phyloP scores from a whole-genome alignment of 2,888 invertebrate species.

The Fragum whitleyi region DNA sequence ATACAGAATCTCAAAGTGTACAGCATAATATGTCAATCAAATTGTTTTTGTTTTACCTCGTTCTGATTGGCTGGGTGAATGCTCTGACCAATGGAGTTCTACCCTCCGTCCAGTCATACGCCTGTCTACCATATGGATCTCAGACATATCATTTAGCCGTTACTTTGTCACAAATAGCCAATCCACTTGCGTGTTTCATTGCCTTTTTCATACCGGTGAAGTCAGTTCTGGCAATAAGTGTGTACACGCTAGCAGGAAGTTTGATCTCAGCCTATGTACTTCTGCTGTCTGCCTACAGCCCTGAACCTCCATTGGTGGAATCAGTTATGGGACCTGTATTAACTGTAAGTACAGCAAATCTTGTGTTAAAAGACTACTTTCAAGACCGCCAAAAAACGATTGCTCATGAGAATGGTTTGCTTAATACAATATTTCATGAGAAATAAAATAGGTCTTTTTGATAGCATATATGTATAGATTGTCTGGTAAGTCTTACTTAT shows the following conservation, averaged over 20 bases:
- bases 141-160: conserved; percentile 91
- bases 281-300: conserved; percentile 90
- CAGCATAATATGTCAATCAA: background rate
- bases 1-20: conserved; percentile 16
- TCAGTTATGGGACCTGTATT: conserved; percentile 88
- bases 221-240: conserved; percentile 64
- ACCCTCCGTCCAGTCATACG: conserved; percentile 92
- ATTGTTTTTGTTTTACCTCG: conserved; percentile 78
- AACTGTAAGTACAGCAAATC: conserved; percentile 90
- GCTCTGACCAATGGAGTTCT: conserved; percentile 92
- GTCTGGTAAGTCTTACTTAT: too few species aligned
- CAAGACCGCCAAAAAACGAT: too few species aligned
- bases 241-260: conserved; percentile 84
- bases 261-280: conserved; percentile 89
- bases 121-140: conserved; percentile 93
- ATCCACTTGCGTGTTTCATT: conserved; percentile 90
- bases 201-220: conserved; percentile 86
- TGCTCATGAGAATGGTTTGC: background rate
- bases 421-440: background rate
- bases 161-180: conserved; percentile 91
- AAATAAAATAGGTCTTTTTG: background rate
- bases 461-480: background rate
- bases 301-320: conserved; percentile 88
- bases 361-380: too few species aligned
- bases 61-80: conserved; percentile 87